Evolutionary conservation across 1,140 invertebrate genomes (phyloP).

Genomic region (Drosophila nigrodunni): DNA sequence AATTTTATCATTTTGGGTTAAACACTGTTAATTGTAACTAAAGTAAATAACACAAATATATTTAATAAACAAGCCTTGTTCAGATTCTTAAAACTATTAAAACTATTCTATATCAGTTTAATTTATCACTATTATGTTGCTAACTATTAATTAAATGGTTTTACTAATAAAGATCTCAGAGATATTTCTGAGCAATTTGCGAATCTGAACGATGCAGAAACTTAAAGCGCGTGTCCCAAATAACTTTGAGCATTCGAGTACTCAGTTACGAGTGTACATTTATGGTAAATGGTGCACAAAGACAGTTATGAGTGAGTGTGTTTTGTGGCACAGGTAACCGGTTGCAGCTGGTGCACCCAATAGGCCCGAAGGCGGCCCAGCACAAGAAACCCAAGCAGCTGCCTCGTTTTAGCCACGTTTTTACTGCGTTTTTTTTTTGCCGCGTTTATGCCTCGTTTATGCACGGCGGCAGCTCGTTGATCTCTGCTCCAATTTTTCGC

Average conservation of each 20-base stretch:
- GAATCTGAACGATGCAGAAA: background rate
- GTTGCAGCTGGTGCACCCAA: constrained; percentile 52
- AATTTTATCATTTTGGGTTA: no score
- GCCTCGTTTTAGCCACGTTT: background rate
- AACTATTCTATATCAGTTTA: no score
- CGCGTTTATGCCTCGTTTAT: constrained; percentile 37
- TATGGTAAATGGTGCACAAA: constrained; percentile 34
- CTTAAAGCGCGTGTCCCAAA: constrained; percentile 28
- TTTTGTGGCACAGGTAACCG: constrained; percentile 60
- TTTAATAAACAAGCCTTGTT: no score
- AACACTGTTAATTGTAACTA: no score
- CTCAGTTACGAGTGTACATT: constrained; percentile 2
- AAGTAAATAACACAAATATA: no score
- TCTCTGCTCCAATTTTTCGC: constrained; percentile 72
- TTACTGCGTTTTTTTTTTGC: no score
- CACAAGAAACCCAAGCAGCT: constrained; percentile 39
- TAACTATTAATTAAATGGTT: background rate
- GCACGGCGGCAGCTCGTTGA: constrained; percentile 70
- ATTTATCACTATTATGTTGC: background rate
- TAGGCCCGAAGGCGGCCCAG: constrained; percentile 13
- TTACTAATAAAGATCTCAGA: background rate
- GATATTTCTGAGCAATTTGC: constrained; percentile 18
- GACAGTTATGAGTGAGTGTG: constrained; percentile 2
- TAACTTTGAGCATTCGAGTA: constrained; percentile 30
- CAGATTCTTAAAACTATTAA: no score